Conservation (phyloP, 2,888 invertebrate genomes). For the Opisthograptis luteolata region DNA sequence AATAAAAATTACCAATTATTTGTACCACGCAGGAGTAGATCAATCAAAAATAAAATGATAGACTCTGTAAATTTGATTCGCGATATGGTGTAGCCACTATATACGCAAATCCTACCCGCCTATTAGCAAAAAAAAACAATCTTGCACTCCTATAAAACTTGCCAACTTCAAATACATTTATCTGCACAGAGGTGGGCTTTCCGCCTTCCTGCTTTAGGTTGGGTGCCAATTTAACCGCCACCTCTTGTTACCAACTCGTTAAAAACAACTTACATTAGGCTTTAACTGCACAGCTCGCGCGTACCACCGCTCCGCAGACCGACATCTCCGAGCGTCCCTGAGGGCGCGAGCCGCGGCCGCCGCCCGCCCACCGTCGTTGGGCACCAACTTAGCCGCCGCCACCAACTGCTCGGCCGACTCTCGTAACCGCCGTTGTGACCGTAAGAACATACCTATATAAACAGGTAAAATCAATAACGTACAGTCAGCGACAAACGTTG, state of each 20-base stretch:
- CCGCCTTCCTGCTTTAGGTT: too few species aligned
- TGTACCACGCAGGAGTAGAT: too few species aligned
- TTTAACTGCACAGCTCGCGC: slow-evolving; percentile 88
- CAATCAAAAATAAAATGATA: too few species aligned
- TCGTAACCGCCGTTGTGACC: slow-evolving; percentile 89
- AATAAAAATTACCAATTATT: slow-evolving; percentile 3
- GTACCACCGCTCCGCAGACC: slow-evolving; percentile 95
- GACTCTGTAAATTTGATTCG: too few species aligned
- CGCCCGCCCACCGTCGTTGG: slow-evolving; percentile 92
- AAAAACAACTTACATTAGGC: slow-evolving; percentile 81
- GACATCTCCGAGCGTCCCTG: slow-evolving; percentile 91
- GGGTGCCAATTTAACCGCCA: neutral
- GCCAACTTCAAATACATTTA: too few species aligned
- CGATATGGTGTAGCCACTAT: too few species aligned
- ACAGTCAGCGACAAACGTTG: too few species aligned
- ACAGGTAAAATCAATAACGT: neutral
- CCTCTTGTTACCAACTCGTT: too few species aligned
- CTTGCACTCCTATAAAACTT: too few species aligned
- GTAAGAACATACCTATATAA: slow-evolving; percentile 92
- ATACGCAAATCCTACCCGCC: too few species aligned
- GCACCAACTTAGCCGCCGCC: slow-evolving; percentile 90
- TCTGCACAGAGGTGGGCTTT: too few species aligned
- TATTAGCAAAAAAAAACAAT: too few species aligned
- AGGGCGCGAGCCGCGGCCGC: slow-evolving; percentile 95
- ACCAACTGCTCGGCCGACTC: slow-evolving; percentile 94